A percentile compares a stretch with the other conserved stretches of the same genome.
Evolutionary conservation across 2,888 invertebrate genomes (phyloP).

Genomic region (Flexamia atlantica): DNA sequence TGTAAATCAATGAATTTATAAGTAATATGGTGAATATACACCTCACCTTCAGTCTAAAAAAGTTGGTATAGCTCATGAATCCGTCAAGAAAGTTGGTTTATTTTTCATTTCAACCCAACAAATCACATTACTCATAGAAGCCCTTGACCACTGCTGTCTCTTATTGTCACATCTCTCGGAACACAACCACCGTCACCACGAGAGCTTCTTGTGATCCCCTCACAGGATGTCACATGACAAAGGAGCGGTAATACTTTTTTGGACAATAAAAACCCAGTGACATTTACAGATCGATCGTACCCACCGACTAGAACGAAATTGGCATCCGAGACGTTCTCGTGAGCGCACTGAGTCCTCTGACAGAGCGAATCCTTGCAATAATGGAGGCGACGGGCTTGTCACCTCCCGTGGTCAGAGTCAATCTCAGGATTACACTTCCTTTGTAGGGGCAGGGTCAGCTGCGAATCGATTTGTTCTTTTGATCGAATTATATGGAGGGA

Average conservation of each 20-base stretch:
- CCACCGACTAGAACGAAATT: constrained; percentile 31
- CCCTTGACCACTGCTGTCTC: too few relatives aligned
- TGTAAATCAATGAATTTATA: too few relatives aligned
- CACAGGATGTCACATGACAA: constrained; percentile 20
- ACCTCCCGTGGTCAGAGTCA: background rate
- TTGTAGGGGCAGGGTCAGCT: background rate
- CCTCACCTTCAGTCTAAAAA: too few relatives aligned
- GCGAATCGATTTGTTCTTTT: background rate
- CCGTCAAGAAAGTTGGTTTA: too few relatives aligned
- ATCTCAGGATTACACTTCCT: background rate
- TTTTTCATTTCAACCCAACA: too few relatives aligned
- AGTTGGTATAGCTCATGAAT: too few relatives aligned
- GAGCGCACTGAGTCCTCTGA: background rate
- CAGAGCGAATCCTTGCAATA: constrained; percentile 22
- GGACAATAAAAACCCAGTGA: constrained; percentile 21
- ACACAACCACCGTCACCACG: too few relatives aligned
- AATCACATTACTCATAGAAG: too few relatives aligned
- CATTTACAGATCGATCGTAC: constrained; percentile 29
- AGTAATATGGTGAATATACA: too few relatives aligned
- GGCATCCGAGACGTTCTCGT: constrained; percentile 22
- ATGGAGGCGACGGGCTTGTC: background rate
- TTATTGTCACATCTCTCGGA: too few relatives aligned
- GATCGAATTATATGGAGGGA: constrained; percentile 4
- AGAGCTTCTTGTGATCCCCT: background rate
- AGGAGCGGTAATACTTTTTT: background rate